These are phyloP conservation scores for Papilio demoleus DNA, from an alignment of 2,888 invertebrate species.

Conservation along the genomic window DNA sequence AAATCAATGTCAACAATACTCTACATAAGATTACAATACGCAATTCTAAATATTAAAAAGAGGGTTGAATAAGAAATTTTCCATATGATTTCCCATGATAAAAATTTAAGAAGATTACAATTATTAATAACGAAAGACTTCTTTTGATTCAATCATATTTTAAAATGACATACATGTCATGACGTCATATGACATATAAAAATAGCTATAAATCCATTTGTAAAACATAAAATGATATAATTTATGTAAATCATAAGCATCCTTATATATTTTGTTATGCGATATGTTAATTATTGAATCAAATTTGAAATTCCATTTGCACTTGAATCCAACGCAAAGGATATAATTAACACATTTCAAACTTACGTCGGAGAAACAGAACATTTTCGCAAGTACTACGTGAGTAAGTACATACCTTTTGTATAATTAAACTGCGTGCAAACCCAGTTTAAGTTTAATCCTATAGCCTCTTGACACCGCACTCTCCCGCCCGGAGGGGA, in stretches of 20 bases:
- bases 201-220: constrained; percentile 9
- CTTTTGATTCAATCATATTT: constrained; percentile 47
- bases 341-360: constrained; percentile 77
- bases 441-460: constrained; percentile 83
- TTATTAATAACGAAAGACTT: constrained; percentile 66
- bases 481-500: constrained; percentile 73
- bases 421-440: constrained; percentile 82
- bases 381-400: constrained; percentile 69
- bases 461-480: constrained; percentile 83
- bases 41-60: constrained; percentile 45
- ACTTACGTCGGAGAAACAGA: constrained; percentile 66
- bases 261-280: constrained; percentile 40
- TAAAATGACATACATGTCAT: background rate
- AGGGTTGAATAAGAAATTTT: constrained; percentile 60
- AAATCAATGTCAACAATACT: too few relatives aligned
- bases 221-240: constrained; percentile 46
- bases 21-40: background rate
- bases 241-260: constrained; percentile 16
- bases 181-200: too few relatives aligned
- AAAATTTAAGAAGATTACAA: constrained; percentile 72
- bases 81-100: constrained; percentile 67
- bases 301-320: constrained; percentile 74
- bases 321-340: constrained; percentile 65
- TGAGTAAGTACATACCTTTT: constrained; percentile 75
- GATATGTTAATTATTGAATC: constrained; percentile 51